Evolutionary conservation across 2,113 vertebrate species (phyloP).

Genomic region (Microcebus tavaratra): DNA sequence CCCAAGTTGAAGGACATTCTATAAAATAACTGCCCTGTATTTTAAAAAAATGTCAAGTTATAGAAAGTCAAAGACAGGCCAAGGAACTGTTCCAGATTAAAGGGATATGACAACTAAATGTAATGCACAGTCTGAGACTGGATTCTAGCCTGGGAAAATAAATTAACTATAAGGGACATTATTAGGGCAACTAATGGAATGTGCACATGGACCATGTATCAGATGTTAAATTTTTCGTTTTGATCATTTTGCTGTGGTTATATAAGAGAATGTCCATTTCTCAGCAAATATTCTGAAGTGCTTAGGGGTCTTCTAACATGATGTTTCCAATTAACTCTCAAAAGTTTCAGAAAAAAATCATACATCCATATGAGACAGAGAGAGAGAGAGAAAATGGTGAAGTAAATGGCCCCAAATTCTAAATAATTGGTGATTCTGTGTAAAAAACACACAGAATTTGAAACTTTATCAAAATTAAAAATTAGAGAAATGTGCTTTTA

Average conservation of each 20-base stretch:
- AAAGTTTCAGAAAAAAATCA: not conserved
- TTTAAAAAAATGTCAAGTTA: not conserved
- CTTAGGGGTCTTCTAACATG: not conserved
- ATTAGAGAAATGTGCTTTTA: slow-evolving; percentile 3
- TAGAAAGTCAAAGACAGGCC: not conserved
- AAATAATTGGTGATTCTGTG: not conserved
- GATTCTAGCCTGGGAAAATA: not conserved
- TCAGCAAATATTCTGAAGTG: slow-evolving; percentile 17
- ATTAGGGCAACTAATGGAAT: not conserved
- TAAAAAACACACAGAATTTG: not conserved
- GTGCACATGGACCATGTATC: not conserved
- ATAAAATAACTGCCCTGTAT: not conserved
- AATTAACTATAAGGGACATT: not conserved
- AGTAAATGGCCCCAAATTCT: not conserved
- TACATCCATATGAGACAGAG: not conserved
- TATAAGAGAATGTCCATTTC: not conserved
- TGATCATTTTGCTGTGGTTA: slow-evolving; percentile 11
- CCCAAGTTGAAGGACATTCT: not conserved
- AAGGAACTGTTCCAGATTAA: not conserved
- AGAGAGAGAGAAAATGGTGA: not conserved
- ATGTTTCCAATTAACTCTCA: not conserved
- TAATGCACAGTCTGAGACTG: not conserved
- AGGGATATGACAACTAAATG: not conserved
- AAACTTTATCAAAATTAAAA: slow-evolving; percentile 34
- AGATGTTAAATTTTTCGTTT: not conserved